A percentile compares a stretch with the other conserved stretches of the same genome.
Evolutionary conservation across 1,140 invertebrate species (phyloP).

Genomic region (Diuraphis noxia): DNA sequence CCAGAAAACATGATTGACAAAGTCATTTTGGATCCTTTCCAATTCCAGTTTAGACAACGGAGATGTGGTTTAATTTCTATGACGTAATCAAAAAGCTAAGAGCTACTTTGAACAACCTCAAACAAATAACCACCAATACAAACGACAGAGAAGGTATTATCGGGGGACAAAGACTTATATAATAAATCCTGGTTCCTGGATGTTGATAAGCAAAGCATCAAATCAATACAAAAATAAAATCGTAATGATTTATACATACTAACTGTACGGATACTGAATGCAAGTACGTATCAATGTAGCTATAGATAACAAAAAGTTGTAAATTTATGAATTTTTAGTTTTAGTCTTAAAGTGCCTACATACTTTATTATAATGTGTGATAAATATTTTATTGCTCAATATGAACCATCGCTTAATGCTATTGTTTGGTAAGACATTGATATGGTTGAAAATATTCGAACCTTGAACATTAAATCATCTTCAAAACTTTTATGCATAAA

Average conservation of each 20-base stretch:
- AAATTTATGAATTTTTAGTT: not conserved
- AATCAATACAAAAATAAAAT: not conserved
- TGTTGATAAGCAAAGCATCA: not conserved
- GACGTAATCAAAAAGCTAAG: not conserved
- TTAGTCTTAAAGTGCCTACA: not conserved
- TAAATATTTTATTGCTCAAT: not conserved
- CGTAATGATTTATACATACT: not conserved
- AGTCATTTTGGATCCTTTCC: slow-evolving; percentile 12
- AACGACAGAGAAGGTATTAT: not conserved
- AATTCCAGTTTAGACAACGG: not conserved
- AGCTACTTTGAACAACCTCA: not conserved
- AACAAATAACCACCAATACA: not conserved
- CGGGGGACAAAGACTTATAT: not conserved
- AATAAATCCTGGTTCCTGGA: not conserved
- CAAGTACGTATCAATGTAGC: not conserved
- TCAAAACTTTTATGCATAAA: not conserved
- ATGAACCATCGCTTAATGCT: not conserved
- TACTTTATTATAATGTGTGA: not conserved
- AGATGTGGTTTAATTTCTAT: not conserved
- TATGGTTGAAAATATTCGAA: not conserved
- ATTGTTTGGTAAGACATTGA: not conserved
- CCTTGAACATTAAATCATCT: not conserved
- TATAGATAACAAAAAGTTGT: not conserved
- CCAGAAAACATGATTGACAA: not conserved
- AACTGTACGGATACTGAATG: not conserved